Percentiles rank a stretch among this genome's conserved stretches.
These are phyloP conservation scores for Hetaerina americana DNA, from an alignment of 1,140 invertebrate species.

Conservation along the genomic window DNA sequence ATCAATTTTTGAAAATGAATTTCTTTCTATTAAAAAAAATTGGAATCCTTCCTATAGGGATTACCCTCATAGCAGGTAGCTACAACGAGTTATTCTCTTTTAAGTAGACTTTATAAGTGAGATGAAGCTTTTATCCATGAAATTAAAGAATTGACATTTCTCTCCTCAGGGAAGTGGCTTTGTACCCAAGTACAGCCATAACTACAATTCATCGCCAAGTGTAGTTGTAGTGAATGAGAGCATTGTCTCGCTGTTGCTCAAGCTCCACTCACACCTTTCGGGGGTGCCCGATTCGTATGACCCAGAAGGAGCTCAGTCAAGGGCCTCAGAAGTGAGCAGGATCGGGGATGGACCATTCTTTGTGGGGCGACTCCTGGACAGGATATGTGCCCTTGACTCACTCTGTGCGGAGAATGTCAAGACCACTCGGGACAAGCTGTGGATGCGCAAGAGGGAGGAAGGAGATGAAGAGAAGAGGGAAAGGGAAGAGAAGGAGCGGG, in stretches of 20 bases:
- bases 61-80: too few species aligned
- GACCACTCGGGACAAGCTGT: conserved; percentile 51
- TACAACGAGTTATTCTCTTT: too few species aligned
- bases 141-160: too few species aligned
- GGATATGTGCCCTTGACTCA: conserved; percentile 55
- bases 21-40: too few species aligned
- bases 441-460: conserved; percentile 59
- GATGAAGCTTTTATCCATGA: too few species aligned
- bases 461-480: conserved; percentile 58
- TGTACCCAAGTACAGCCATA: too few species aligned
- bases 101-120: too few species aligned
- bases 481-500: conserved; percentile 52
- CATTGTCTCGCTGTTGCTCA: conserved; percentile 79
- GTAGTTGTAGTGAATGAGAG: conserved; percentile 68
- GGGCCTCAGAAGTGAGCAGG: conserved; percentile 30
- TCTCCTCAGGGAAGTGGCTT: too few species aligned
- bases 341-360: conserved; percentile 82
- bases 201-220: neutral
- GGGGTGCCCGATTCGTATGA: conserved; percentile 66
- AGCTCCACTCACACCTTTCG: conserved; percentile 83
- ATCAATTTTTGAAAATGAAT: too few species aligned
- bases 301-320: conserved; percentile 33
- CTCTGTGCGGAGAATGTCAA: conserved; percentile 48
- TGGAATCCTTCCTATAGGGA: too few species aligned
- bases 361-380: conserved; percentile 59